Conservation (phyloP, 2,888 invertebrate genomes). For the Notodonta dromedarius region DNA sequence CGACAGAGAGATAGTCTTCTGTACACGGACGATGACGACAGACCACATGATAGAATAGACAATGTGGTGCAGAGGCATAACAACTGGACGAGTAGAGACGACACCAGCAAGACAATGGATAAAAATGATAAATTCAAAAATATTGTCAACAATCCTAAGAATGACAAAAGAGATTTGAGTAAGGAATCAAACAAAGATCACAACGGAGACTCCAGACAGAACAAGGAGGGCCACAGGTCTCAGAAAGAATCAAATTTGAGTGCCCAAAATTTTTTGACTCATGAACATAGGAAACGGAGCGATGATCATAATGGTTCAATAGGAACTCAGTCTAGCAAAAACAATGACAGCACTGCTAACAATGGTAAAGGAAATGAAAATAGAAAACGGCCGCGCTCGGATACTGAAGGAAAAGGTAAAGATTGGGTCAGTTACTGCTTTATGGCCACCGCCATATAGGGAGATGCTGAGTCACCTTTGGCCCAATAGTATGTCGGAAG, state of each 20-base stretch:
- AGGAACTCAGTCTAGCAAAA: neutral
- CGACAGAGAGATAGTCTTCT: slow-evolving; percentile 70
- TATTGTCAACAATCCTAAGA: neutral
- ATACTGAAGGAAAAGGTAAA: neutral
- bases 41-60: slow-evolving; percentile 72
- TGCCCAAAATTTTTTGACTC: neutral
- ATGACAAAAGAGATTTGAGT: slow-evolving; percentile 4
- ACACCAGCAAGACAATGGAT: slow-evolving; percentile 13
- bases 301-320: neutral
- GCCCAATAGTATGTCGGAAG: no score
- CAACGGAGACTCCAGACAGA: neutral
- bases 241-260: neutral
- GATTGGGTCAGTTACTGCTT: neutral
- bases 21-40: slow-evolving; percentile 73
- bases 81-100: slow-evolving; percentile 41
- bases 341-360: neutral
- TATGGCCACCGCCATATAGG: no score
- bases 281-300: neutral
- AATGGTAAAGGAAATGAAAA: neutral
- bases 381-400: slow-evolving; percentile 19
- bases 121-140: slow-evolving; percentile 11
- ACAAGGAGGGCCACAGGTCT: neutral
- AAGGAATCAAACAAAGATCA: neutral
- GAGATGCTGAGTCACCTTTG: neutral
- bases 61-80: slow-evolving; percentile 63